A percentile compares a stretch with the other conserved stretches of the same genome.
Conservation (phyloP, 2,888 invertebrate genomes). For the Erannis defoliaria region DNA sequence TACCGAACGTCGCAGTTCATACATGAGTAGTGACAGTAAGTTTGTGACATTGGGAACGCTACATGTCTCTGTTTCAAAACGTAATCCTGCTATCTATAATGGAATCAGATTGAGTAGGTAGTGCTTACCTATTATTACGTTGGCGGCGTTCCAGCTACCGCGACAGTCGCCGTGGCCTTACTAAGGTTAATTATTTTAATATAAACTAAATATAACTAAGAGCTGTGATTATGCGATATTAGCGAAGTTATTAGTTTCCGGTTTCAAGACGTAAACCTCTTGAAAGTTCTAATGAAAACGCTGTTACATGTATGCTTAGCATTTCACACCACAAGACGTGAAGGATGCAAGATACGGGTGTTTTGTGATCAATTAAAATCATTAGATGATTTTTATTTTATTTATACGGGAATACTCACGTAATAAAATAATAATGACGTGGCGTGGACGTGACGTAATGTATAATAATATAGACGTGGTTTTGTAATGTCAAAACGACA, state of each 20-base stretch:
- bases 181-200: conserved; percentile 79
- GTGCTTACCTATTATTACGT: conserved; percentile 59
- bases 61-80: conserved; percentile 33
- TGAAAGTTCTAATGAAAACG: conserved; percentile 33
- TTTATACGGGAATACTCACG: no score
- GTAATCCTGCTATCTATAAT: conserved; percentile 51
- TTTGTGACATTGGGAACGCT: not conserved
- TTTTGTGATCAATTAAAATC: no score
- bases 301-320: conserved; percentile 11
- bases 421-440: no score
- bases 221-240: conserved; percentile 36
- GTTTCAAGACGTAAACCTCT: conserved; percentile 41
- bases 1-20: conserved; percentile 2
- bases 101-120: conserved; percentile 53
- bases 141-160: conserved; percentile 73
- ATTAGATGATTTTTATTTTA: no score
- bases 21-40: not conserved
- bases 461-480: no score
- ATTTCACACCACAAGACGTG: no score
- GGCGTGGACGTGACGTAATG: no score
- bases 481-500: no score
- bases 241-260: conserved; percentile 48
- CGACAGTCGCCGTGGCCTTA: conserved; percentile 80
- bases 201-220: conserved; percentile 56
- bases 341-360: no score